Evolutionary conservation across 1,140 invertebrate genomes (phyloP), one percentile per base, ranked within the genome.

Genomic region (Aporrectodea caliginosa): DNA sequence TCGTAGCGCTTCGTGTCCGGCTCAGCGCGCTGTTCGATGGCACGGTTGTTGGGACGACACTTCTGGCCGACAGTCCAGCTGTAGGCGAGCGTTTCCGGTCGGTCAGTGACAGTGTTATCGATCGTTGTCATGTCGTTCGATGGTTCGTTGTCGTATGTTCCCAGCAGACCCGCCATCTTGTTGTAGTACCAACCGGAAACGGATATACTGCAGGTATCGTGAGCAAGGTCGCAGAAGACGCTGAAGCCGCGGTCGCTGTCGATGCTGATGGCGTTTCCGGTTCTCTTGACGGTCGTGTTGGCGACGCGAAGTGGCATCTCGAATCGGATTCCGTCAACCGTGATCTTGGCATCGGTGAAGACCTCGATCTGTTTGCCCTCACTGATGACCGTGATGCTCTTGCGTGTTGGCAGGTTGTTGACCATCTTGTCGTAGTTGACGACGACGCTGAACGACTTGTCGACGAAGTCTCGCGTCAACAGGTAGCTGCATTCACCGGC

Each of bases 101-200:
- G 82, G 72, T 86, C 82, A 72, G 78, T 82, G 6, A 83, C 70
- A 88, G 0, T 76, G 31, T 84, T 84, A 22, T 83, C 81, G 6
- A 93, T 92, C 31, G 91, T 90, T 2, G 91, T 90, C 2, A 92
- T 92, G 85, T 97, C 96, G 84, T 97, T 94, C 84, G 90, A 93
- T 2, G 91, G 91, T 85, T 98, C 96, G 82, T 94, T 92, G 90
- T 97, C 95, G 68, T 92, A 93, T 81, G 94, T 94, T 81, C 95
- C 95, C 2, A 97, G 89, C 30, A 98, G 90, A 83, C 96, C 95
- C 30, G 92, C 92, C 0, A 93, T 89, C 85, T 93, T 94, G 79
- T 93, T 93, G 74, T 93, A 92, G 87, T 96, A 90, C 89, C 90
- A 90, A 22, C 90, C 90, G 70, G 86, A 86, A 2, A 90, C 80